Evolutionary conservation across 53 echinoderm and acorn worm species (phyloP).

Genomic region (Henricia sp.): DNA sequence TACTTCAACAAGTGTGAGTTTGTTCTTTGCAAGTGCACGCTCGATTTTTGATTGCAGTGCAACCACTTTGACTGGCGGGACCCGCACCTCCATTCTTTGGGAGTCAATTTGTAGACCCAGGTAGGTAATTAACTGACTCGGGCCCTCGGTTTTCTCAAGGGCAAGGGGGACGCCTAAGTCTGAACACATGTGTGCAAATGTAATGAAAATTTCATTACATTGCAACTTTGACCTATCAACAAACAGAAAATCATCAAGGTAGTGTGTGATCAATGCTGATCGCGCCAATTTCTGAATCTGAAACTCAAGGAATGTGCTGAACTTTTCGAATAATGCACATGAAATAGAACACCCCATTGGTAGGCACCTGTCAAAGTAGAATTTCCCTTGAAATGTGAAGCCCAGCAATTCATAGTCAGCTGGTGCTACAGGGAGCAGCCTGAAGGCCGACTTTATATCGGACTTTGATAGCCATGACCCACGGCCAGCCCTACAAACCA

Average conservation of each 20-base stretch:
- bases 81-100: background rate
- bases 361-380: too few species aligned
- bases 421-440: too few species aligned
- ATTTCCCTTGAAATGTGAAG: too few species aligned
- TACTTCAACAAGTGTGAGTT: background rate
- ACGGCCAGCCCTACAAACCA: too few species aligned
- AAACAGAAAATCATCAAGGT: conserved; percentile 2
- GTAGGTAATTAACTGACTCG: background rate
- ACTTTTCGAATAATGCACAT: background rate
- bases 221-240: background rate
- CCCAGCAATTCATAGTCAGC: too few species aligned
- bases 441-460: too few species aligned
- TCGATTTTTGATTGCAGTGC: background rate
- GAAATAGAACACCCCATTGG: background rate
- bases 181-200: background rate
- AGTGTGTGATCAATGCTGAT: background rate
- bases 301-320: conserved; percentile 1
- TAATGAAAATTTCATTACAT: background rate
- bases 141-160: background rate
- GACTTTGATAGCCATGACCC: too few species aligned
- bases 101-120: background rate
- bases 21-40: background rate
- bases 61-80: background rate
- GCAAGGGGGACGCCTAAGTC: background rate
- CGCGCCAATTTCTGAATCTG: background rate